phyloP scores from a whole-genome alignment of 1,140 invertebrate species.

The Diabrotica undecimpunctata region DNA sequence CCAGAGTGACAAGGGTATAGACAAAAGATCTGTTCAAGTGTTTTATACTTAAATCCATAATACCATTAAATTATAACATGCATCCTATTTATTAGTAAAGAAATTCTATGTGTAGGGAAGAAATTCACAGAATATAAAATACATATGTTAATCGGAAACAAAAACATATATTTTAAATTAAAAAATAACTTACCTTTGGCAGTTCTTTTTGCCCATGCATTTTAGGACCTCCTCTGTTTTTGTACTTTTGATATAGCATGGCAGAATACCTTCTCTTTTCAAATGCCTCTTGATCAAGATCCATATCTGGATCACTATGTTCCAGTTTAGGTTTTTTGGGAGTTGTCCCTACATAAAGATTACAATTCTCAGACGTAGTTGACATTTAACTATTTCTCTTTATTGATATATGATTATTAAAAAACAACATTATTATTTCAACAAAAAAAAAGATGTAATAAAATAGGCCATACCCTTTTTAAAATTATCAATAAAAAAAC shows the following conservation, averaged over 20 bases:
- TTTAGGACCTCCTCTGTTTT: conserved; percentile 70
- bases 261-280: conserved; percentile 62
- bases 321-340: conserved; percentile 40
- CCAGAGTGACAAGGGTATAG: no score
- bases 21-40: no score
- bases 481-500: no score
- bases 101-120: no score
- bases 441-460: background rate
- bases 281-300: conserved; percentile 58
- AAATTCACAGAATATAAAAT: no score
- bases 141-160: no score
- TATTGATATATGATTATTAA: background rate
- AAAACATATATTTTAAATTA: no score
- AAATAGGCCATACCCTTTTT: no score
- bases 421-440: background rate
- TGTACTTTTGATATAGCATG: conserved; percentile 66
- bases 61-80: no score
- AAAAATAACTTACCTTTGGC: conserved; percentile 59
- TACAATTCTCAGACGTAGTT: background rate
- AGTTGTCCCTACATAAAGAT: conserved; percentile 6
- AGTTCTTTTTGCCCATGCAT: conserved; percentile 79
- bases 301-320: conserved; percentile 38
- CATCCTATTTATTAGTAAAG: no score
- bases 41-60: no score
- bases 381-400: background rate